Evolutionary conservation across 2,113 vertebrate species (phyloP).

Genomic region (Oryzias melastigma): DNA sequence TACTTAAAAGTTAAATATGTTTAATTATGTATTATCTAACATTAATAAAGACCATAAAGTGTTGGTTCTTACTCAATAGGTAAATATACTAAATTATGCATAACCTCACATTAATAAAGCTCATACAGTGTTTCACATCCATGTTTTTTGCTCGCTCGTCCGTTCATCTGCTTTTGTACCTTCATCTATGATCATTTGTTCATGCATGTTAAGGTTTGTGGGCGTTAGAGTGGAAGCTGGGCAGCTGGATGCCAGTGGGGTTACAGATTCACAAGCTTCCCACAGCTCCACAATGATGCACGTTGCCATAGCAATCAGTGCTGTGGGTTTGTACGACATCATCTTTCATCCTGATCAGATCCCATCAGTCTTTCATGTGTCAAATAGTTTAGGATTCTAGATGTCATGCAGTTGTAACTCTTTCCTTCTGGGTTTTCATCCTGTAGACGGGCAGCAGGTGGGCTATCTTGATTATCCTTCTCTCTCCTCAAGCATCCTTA

Average conservation of each 20-base stretch:
- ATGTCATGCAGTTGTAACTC: neutral
- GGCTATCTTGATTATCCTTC: conserved; percentile 19
- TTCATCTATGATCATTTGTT: neutral
- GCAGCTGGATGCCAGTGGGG: conserved; percentile 46
- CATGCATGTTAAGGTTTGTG: conserved; percentile 26
- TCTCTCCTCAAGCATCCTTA: conserved; percentile 52
- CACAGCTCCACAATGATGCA: conserved; percentile 33
- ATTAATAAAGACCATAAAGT: too few species aligned
- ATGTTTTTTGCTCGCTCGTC: too few species aligned
- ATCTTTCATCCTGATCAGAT: too few species aligned
- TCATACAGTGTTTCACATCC: too few species aligned
- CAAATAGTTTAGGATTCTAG: neutral
- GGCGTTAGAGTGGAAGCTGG: conserved; percentile 58
- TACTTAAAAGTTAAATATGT: too few species aligned
- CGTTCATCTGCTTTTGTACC: too few species aligned
- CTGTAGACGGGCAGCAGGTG: conserved; percentile 38
- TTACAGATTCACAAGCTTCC: conserved; percentile 47
- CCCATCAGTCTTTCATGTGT: neutral
- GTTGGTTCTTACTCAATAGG: too few species aligned
- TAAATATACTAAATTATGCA: too few species aligned
- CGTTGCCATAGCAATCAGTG: conserved; percentile 63
- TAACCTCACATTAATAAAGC: too few species aligned
- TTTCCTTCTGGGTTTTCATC: neutral
- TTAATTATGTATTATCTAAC: too few species aligned
- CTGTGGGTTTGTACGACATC: neutral